These are phyloP conservation scores for Anser cygnoides DNA, from an alignment of 2,113 vertebrate species.

Conservation along the genomic window DNA sequence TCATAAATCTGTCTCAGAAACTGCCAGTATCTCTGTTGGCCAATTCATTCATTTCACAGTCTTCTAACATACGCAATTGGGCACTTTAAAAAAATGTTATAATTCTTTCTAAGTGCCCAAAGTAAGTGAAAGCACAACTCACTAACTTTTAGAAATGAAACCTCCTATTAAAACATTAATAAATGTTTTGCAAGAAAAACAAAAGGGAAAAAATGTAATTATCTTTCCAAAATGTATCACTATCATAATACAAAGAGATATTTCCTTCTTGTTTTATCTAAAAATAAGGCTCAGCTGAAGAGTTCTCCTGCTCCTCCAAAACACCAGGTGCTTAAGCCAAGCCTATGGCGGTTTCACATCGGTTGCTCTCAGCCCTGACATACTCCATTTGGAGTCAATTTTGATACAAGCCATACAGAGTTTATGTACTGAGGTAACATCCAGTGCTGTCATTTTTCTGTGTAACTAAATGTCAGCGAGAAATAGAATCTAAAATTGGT, in stretches of 20 bases:
- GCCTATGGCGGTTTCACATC: background rate
- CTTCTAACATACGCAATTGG: background rate
- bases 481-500: conserved; percentile 62
- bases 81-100: background rate
- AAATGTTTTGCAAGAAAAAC: background rate
- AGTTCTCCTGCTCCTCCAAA: background rate
- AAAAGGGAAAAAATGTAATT: background rate
- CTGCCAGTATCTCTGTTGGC: background rate
- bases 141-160: background rate
- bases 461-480: conserved; percentile 57
- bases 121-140: background rate
- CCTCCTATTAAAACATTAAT: background rate
- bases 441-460: conserved; percentile 32
- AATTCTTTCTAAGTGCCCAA: background rate
- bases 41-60: background rate
- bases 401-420: conserved; percentile 12
- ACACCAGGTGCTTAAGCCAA: background rate
- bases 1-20: background rate
- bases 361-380: conserved; percentile 7
- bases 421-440: conserved; percentile 42
- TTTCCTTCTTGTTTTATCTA: background rate
- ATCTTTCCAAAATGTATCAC: background rate
- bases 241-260: background rate
- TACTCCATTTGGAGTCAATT: conserved; percentile 9
- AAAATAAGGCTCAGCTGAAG: background rate